Evolutionary conservation across 1,140 invertebrate genomes (phyloP).

Genomic region (Penaeus japonicus): DNA sequence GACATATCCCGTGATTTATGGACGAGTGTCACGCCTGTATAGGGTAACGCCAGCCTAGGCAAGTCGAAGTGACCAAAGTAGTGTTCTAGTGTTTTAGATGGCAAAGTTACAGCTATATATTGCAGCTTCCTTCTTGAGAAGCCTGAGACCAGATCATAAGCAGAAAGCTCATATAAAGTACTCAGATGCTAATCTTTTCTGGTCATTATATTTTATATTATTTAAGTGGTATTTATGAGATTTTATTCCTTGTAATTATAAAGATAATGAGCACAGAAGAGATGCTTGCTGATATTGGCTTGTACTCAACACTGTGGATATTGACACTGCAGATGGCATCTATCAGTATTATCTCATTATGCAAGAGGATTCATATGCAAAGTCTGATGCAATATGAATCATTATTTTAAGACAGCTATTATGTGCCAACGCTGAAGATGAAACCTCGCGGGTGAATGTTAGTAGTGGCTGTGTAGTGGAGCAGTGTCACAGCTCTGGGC

Average conservation of each 20-base stretch:
- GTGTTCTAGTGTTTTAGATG: slow-evolving; percentile 33
- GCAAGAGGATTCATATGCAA: slow-evolving; percentile 50
- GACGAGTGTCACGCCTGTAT: slow-evolving; percentile 50
- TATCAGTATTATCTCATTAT: slow-evolving; percentile 55
- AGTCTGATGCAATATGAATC: slow-evolving; percentile 41
- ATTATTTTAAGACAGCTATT: slow-evolving; percentile 13
- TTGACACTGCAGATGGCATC: slow-evolving; percentile 16
- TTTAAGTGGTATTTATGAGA: slow-evolving; percentile 22
- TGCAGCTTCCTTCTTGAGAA: neutral
- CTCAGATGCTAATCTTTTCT: slow-evolving; percentile 49
- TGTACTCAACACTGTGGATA: neutral
- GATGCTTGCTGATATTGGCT: slow-evolving; percentile 4
- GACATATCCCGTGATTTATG: slow-evolving; percentile 45
- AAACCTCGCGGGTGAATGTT: slow-evolving; percentile 44
- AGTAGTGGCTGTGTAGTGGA: slow-evolving; percentile 13
- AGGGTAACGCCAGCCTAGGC: slow-evolving; percentile 7
- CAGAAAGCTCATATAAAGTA: slow-evolving; percentile 16
- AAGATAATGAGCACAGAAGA: neutral
- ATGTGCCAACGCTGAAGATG: slow-evolving; percentile 43
- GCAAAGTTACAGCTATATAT: neutral
- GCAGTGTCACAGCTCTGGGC: neutral
- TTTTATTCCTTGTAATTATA: slow-evolving; percentile 9
- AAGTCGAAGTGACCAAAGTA: slow-evolving; percentile 33
- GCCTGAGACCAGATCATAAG: slow-evolving; percentile 26
- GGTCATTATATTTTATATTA: slow-evolving; percentile 50